phyloP scores from a whole-genome alignment of 2,888 invertebrate species.

The Apodemia mormo region DNA sequence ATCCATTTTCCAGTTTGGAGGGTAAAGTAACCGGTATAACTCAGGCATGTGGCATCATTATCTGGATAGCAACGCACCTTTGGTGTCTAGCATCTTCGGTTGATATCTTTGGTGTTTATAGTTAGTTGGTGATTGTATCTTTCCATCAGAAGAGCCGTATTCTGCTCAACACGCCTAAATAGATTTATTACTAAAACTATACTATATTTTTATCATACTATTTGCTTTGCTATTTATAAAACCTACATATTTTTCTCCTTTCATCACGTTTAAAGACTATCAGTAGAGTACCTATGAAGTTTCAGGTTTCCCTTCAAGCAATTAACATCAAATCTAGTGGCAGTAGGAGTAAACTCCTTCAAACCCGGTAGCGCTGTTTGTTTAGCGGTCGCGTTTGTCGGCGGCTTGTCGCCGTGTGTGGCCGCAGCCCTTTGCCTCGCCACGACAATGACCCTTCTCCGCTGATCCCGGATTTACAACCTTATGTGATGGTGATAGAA shows the following conservation, averaged over 20 bases:
- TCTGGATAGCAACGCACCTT: no score
- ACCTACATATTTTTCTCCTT: background rate
- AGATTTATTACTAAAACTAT: no score
- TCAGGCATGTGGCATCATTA: no score
- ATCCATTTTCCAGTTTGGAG: no score
- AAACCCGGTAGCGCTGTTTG: slow-evolving; percentile 52
- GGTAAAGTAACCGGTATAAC: no score
- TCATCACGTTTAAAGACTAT: background rate
- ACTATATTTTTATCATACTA: no score
- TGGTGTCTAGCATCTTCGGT: no score
- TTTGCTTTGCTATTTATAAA: no score
- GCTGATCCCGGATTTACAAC: background rate
- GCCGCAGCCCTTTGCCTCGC: slow-evolving; percentile 29
- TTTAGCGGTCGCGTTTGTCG: slow-evolving; percentile 41
- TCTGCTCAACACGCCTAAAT: no score
- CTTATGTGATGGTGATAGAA: background rate
- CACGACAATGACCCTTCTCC: background rate
- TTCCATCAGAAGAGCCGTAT: no score
- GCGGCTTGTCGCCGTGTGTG: slow-evolving; percentile 62
- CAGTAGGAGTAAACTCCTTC: slow-evolving; percentile 18
- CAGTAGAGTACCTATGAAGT: background rate
- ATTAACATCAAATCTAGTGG: slow-evolving; percentile 9
- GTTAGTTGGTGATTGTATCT: no score
- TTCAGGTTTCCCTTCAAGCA: slow-evolving; percentile 5
- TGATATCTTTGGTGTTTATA: no score